These are phyloP conservation scores for Drosophila repleta DNA, from an alignment of 1,140 invertebrate genomes.

Conservation along the genomic window DNA sequence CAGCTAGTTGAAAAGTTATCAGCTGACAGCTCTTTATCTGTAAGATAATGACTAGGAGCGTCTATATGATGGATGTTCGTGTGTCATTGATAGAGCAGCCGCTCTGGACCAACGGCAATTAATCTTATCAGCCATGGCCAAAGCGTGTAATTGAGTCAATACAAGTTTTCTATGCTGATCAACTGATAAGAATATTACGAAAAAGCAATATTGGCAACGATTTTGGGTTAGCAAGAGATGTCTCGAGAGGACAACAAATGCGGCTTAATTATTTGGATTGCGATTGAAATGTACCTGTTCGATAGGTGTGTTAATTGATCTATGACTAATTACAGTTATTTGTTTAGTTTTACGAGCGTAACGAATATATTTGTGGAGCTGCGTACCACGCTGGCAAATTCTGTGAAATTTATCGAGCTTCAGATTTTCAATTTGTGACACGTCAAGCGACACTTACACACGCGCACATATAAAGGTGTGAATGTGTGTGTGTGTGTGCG, in stretches of 20 bases:
- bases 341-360: conserved; percentile 2
- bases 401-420: conserved; percentile 41
- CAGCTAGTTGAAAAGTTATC: neutral
- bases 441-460: conserved; percentile 55
- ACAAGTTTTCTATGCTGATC: neutral
- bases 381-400: conserved; percentile 32
- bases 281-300: no score
- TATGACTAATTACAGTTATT: neutral
- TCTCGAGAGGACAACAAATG: no score
- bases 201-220: no score
- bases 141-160: neutral
- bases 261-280: no score
- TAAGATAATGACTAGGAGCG: conserved; percentile 21
- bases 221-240: no score
- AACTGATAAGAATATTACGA: neutral
- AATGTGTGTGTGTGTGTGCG: neutral
- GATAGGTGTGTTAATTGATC: neutral
- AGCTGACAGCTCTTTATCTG: neutral
- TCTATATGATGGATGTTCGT: no score
- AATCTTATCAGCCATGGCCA: neutral
- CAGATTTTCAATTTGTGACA: conserved; percentile 58
- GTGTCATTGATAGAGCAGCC: neutral
- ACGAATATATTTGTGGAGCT: conserved; percentile 1
- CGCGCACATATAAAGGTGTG: neutral
- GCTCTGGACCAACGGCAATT: conserved; percentile 17